phyloP scores from a whole-genome alignment of 2,888 invertebrate genomes.

The Ormyrus rosae region DNA sequence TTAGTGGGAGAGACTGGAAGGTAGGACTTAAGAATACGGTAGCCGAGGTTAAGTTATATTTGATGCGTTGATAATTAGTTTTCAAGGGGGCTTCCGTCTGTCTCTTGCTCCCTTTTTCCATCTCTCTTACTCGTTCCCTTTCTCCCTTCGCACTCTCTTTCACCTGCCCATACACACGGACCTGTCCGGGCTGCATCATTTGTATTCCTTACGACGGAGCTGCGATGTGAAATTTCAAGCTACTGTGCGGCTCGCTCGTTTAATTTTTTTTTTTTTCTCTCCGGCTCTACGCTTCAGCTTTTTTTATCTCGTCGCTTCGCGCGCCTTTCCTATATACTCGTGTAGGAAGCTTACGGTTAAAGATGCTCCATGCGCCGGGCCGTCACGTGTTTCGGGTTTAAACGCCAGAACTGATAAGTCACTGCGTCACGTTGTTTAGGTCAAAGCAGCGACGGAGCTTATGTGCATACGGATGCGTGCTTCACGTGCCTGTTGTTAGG shows the following conservation, averaged over 20 bases:
- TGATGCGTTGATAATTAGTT: conserved; percentile 75
- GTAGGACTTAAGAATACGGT: conserved; percentile 69
- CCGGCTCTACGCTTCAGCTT: too few species aligned
- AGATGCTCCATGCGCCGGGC: conserved; percentile 7
- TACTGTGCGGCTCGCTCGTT: conserved; percentile 38
- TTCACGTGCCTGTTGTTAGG: background rate
- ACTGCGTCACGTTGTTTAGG: conserved; percentile 22
- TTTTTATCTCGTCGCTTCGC: background rate
- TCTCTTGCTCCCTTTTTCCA: conserved; percentile 43
- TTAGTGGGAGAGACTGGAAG: conserved; percentile 50
- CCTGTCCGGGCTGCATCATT: conserved; percentile 62
- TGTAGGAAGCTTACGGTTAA: conserved; percentile 18
- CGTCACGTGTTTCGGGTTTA: conserved; percentile 56
- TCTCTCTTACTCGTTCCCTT: conserved; percentile 39
- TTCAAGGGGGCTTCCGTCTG: conserved; percentile 63
- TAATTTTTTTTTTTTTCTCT: conserved; percentile 14
- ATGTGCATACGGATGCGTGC: background rate
- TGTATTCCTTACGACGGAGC: conserved; percentile 65
- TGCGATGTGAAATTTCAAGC: conserved; percentile 53
- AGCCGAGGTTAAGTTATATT: conserved; percentile 72
- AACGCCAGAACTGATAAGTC: conserved; percentile 53
- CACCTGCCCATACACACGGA: conserved; percentile 7
- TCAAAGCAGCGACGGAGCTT: background rate
- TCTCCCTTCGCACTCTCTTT: conserved; percentile 45
- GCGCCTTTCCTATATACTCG: conserved; percentile 25